Evolutionary conservation across 2,113 vertebrate genomes (phyloP), one percentile per base, ranked within the genome.

Genomic region (Callithrix jacchus): DNA sequence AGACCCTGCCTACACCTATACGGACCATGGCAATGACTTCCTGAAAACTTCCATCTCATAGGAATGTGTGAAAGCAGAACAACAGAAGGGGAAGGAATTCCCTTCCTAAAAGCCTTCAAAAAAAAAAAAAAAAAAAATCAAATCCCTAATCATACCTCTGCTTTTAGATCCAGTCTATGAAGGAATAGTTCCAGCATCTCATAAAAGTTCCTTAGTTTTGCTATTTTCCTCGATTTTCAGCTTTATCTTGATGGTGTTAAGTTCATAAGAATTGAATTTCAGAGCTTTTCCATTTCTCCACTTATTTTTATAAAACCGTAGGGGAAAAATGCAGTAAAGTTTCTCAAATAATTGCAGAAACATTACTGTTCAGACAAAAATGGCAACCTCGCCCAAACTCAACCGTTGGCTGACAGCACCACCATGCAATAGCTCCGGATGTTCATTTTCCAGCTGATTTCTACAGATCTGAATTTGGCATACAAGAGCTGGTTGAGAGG

Each of bases 231-330:
- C 1, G 25, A 12, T 76, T 84, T 93, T 84, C 76, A 89, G 80
- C 76, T 73, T 91, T 14, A 27, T 91, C 76, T 93, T 37, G 70
- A 79, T 85, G 58, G 66, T 80, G 70, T 98, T 94, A 84, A 49
- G 89, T 89, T 96, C 58, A 68, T 61, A 85, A 96, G 92, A 95
- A 87, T 95, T 89, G 85, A 32, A 68, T 76, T 85, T 58, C 73
- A 47, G 52, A 25, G 76, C 56, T 84, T 93, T 97, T 91, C 56
- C 90, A 93, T 82, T 93, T 79, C 49, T 49, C 66, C 56, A 58
- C 70, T 90, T 92, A 37, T 89, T 96, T 95, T 96, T 95, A 87
- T 96, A 92, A 97, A 97, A 87, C 71, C 64, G 58, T 45, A 47
- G 92, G 47, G 66, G 23, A 35, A 49, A 82, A 93, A 95, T 13